These are phyloP conservation scores for Heliocidaris erythrogramma DNA, from an alignment of 35 echinoderm and acorn worm species.

Conservation along the genomic window DNA sequence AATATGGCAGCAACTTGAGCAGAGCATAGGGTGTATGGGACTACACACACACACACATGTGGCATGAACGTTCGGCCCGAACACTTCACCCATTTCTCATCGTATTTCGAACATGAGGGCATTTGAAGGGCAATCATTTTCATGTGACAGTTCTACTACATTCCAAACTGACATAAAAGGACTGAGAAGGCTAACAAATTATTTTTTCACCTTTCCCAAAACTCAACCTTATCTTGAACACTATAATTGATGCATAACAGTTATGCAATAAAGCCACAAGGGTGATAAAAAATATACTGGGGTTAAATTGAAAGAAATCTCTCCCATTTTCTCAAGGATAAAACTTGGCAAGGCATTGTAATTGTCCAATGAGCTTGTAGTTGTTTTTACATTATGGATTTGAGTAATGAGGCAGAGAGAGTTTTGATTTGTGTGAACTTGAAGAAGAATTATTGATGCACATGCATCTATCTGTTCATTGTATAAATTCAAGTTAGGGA, in stretches of 20 bases:
- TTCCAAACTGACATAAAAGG: too few relatives aligned
- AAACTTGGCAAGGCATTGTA: not conserved
- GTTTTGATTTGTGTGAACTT: not conserved
- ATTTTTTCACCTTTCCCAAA: too few relatives aligned
- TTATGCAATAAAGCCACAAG: not conserved
- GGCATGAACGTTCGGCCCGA: too few relatives aligned
- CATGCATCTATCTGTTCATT: not conserved
- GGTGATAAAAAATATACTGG: not conserved
- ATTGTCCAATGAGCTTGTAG: not conserved
- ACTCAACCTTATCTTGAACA: not conserved
- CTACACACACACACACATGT: too few relatives aligned
- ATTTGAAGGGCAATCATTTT: too few relatives aligned
- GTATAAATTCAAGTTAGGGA: not conserved
- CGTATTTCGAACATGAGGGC: too few relatives aligned
- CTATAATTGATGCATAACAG: not conserved
- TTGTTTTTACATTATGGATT: not conserved
- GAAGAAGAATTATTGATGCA: not conserved
- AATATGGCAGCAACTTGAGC: too few relatives aligned
- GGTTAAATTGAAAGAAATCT: not conserved
- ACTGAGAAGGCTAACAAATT: too few relatives aligned
- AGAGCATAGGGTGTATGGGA: too few relatives aligned
- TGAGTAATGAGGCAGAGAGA: not conserved
- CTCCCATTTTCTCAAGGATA: not conserved
- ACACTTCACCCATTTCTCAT: too few relatives aligned
- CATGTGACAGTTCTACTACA: too few relatives aligned